Percentiles rank a stretch among this genome's conserved stretches.
These are phyloP conservation scores for Druon quercuslanigerum DNA, from an alignment of 1,140 invertebrate species.

Conservation along the genomic window DNA sequence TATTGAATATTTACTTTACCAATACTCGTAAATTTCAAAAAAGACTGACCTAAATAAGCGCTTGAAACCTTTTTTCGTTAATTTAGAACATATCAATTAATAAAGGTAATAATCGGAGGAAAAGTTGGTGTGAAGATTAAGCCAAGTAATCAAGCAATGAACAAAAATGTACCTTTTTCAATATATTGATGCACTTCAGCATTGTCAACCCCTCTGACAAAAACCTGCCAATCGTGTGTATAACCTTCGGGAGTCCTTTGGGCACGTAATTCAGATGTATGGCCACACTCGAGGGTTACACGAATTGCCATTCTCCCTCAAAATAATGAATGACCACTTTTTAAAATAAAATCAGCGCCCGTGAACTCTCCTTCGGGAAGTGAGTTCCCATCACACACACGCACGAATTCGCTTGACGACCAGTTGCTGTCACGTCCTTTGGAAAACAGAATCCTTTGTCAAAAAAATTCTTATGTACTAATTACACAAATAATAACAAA, in stretches of 20 bases:
- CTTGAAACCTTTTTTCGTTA: too few relatives aligned
- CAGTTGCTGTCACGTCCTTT: conserved; percentile 8
- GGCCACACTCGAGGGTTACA: conserved; percentile 94
- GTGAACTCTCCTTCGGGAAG: conserved; percentile 37
- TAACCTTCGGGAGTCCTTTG: conserved; percentile 90
- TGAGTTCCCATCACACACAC: conserved; percentile 37
- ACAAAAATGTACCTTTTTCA: conserved; percentile 81
- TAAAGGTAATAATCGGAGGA: too few relatives aligned
- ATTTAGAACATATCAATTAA: too few relatives aligned
- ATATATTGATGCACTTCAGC: conserved; percentile 92
- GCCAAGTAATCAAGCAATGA: conserved; percentile 22
- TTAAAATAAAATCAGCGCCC: conserved; percentile 34
- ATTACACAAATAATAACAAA: conserved; percentile 35
- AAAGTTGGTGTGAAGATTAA: neutral
- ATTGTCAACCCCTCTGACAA: conserved; percentile 90
- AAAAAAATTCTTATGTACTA: conserved; percentile 36
- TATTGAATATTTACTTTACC: too few relatives aligned
- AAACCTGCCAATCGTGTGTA: conserved; percentile 99
- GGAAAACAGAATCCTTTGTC: conserved; percentile 7
- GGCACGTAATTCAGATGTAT: conserved; percentile 86
- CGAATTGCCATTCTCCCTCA: conserved; percentile 82
- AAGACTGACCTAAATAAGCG: too few relatives aligned
- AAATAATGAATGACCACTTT: conserved; percentile 19
- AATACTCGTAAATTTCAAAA: too few relatives aligned
- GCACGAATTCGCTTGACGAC: conserved; percentile 27